Evolutionary conservation across 2,797 vertebrate species (phyloP).

Genomic region (Melanotaenia trifasciata): DNA sequence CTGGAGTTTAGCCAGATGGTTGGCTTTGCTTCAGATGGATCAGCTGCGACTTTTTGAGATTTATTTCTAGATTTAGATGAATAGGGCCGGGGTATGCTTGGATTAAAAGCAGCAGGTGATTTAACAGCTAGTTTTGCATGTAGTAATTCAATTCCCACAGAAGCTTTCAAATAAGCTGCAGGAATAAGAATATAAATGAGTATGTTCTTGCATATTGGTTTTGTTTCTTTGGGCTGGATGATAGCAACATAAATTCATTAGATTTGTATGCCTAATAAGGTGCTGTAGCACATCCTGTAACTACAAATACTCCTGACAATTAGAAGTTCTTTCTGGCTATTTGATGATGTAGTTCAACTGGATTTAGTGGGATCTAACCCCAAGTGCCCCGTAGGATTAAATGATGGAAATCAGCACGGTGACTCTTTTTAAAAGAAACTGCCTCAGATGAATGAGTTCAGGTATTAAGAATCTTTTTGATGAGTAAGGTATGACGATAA

Average conservation of each 20-base stretch:
- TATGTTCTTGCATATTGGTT: slow-evolving; percentile 15
- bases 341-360: slow-evolving; percentile 13
- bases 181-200: slow-evolving; percentile 10
- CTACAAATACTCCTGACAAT: neutral
- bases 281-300: slow-evolving; percentile 9
- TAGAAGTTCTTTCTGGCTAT: neutral
- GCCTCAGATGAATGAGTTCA: slow-evolving; percentile 1
- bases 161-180: slow-evolving; percentile 1
- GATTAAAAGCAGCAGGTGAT: slow-evolving; percentile 10
- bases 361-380: slow-evolving; percentile 18
- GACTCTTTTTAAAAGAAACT: neutral
- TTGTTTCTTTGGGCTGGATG: neutral
- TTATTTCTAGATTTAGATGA: neutral
- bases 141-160: slow-evolving; percentile 19
- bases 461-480: slow-evolving; percentile 7
- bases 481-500: neutral
- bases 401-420: slow-evolving; percentile 20
- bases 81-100: slow-evolving; percentile 7
- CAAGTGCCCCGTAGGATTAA: slow-evolving; percentile 1
- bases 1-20: slow-evolving; percentile 8
- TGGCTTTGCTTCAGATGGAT: slow-evolving; percentile 8
- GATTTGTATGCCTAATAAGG: slow-evolving; percentile 2
- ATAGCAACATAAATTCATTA: slow-evolving; percentile 11
- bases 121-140: neutral
- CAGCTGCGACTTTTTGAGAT: neutral